phyloP scores from a whole-genome alignment of 1,140 invertebrate genomes.

The Drosophila obscura region DNA sequence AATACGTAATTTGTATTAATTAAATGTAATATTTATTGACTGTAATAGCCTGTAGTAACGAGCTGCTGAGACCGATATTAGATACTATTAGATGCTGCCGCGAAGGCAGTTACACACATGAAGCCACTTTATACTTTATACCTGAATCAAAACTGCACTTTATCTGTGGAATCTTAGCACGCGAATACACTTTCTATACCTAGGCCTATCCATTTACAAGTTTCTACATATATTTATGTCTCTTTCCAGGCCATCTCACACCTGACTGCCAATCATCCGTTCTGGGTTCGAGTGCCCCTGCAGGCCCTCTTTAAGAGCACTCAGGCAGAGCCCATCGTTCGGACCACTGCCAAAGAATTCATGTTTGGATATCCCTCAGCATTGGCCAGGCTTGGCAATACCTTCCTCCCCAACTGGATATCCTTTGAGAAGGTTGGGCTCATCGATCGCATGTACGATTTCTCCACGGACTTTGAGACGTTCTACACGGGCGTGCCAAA shows the following conservation, averaged over 20 bases:
- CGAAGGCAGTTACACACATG: too few species aligned
- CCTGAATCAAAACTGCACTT: too few species aligned
- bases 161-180: too few species aligned
- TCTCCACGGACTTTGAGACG: slow-evolving; percentile 91
- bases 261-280: slow-evolving; percentile 87
- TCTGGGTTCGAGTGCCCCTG: slow-evolving; percentile 87
- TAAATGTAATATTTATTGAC: slow-evolving; percentile 44
- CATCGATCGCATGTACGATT: slow-evolving; percentile 95
- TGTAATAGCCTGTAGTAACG: slow-evolving; percentile 26
- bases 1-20: slow-evolving; percentile 47
- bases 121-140: too few species aligned
- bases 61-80: slow-evolving; percentile 13
- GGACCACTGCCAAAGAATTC: slow-evolving; percentile 92
- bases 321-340: slow-evolving; percentile 87
- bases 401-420: slow-evolving; percentile 91
- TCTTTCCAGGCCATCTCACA: slow-evolving; percentile 90
- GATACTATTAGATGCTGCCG: background rate
- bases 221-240: slow-evolving; percentile 1
- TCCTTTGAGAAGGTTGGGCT: slow-evolving; percentile 92
- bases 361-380: slow-evolving; percentile 92
- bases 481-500: slow-evolving; percentile 90
- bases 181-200: too few species aligned
- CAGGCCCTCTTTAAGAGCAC: slow-evolving; percentile 89
- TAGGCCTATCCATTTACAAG: too few species aligned
- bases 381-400: slow-evolving; percentile 90